phyloP scores from a whole-genome alignment of 2,888 invertebrate genomes.

The Caenorhabditis sinica region DNA sequence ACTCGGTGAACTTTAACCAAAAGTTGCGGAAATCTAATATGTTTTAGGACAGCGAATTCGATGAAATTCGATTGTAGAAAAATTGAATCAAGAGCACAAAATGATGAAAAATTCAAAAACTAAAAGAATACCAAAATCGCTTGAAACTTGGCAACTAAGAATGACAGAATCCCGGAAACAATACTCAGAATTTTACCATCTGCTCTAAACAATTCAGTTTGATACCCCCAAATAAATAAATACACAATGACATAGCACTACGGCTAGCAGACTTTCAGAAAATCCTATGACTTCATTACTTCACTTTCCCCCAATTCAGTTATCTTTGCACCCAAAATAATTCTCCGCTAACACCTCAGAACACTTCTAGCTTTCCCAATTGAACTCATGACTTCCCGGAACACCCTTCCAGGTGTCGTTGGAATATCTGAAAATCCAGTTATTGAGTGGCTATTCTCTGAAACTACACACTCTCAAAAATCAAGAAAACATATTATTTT shows the following conservation, averaged over 20 bases:
- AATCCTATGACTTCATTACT: neutral
- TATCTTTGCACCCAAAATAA: neutral
- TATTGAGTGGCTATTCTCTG: neutral
- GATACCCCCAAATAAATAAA: no score
- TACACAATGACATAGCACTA: neutral
- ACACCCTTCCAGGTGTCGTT: neutral
- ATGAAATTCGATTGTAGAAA: no score
- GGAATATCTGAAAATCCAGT: no score
- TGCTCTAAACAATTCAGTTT: no score
- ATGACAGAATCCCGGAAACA: no score
- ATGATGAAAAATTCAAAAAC: neutral
- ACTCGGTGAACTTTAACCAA: no score
- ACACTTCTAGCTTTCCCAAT: neutral
- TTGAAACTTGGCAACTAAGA: no score
- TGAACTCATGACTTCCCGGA: slow-evolving; percentile 16
- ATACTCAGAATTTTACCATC: no score
- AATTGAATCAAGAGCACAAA: neutral
- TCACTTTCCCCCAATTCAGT: neutral
- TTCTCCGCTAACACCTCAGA: neutral
- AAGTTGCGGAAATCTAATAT: no score
- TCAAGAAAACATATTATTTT: neutral
- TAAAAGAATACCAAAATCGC: neutral
- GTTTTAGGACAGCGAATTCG: no score
- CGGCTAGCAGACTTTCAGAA: neutral
- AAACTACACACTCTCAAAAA: neutral